Conservation (phyloP, 2,113 vertebrate species). For the Cottus gobio region DNA sequence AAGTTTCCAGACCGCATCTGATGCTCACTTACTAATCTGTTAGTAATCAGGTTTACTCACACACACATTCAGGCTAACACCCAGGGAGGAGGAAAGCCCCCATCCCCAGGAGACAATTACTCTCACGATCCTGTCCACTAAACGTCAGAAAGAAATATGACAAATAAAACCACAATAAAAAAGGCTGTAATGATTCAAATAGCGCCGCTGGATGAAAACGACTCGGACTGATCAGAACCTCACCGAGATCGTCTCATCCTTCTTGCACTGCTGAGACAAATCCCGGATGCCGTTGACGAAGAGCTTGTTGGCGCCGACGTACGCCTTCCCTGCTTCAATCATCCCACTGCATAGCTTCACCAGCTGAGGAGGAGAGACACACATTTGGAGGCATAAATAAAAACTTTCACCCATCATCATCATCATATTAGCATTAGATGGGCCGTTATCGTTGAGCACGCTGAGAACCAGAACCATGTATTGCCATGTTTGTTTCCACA, state of each 20-base stretch:
- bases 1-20: constrained; percentile 56
- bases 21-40: constrained; percentile 63
- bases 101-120: background rate
- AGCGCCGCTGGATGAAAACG: background rate
- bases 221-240: constrained; percentile 62
- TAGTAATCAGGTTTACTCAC: constrained; percentile 63
- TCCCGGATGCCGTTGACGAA: constrained; percentile 94
- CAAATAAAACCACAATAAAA: constrained; percentile 18
- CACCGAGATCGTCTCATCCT: constrained; percentile 95
- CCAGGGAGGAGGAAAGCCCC: constrained; percentile 32
- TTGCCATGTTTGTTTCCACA: no score
- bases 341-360: constrained; percentile 97
- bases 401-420: background rate
- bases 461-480: no score
- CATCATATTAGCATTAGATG: background rate
- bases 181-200: background rate
- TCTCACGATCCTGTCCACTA: background rate
- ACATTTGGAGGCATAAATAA: background rate
- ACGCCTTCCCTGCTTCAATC: constrained; percentile 94
- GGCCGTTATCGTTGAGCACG: background rate
- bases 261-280: constrained; percentile 95
- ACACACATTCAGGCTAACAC: constrained; percentile 30
- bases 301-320: constrained; percentile 94
- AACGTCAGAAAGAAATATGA: background rate
- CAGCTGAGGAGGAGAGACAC: constrained; percentile 80